phyloP scores from a whole-genome alignment of 2,113 vertebrate genomes.

The Hippocampus zosterae region DNA sequence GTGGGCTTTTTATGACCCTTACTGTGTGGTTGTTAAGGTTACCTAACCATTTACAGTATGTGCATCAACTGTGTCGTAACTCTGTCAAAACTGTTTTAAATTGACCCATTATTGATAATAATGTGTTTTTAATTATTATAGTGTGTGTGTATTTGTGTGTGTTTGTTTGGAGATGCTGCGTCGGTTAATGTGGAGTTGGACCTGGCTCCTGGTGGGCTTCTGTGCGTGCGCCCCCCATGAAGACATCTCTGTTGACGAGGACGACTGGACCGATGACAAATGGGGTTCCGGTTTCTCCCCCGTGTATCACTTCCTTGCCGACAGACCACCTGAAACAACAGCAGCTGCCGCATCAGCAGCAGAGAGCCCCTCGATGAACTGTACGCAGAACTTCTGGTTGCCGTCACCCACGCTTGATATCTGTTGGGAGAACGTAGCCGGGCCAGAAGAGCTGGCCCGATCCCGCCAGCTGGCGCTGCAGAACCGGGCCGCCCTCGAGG shows the following conservation, averaged over 20 bases:
- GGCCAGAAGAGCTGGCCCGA: slow-evolving; percentile 67
- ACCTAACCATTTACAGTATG: too few relatives aligned
- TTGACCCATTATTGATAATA: background rate
- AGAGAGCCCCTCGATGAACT: slow-evolving; percentile 58
- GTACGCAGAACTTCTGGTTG: slow-evolving; percentile 72
- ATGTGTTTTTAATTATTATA: background rate
- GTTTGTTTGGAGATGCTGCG: slow-evolving; percentile 45
- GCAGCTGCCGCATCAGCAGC: slow-evolving; percentile 36
- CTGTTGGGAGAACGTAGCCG: slow-evolving; percentile 71
- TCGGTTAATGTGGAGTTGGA: slow-evolving; percentile 30
- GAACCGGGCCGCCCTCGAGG: slow-evolving; percentile 71
- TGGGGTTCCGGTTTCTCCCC: slow-evolving; percentile 69
- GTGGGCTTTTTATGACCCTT: background rate
- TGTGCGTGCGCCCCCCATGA: slow-evolving; percentile 14
- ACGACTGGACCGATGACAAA: slow-evolving; percentile 45
- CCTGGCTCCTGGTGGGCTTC: slow-evolving; percentile 51
- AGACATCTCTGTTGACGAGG: slow-evolving; percentile 33
- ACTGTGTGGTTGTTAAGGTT: too few relatives aligned
- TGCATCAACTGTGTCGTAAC: too few relatives aligned
- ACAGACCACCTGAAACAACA: slow-evolving; percentile 60
- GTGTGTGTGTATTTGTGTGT: background rate
- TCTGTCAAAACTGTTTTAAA: background rate
- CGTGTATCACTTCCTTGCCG: slow-evolving; percentile 70
- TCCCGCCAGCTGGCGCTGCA: slow-evolving; percentile 72
- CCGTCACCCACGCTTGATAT: slow-evolving; percentile 54